phyloP scores from a whole-genome alignment of 2,888 invertebrate species.

The Matsumyia berberina region DNA sequence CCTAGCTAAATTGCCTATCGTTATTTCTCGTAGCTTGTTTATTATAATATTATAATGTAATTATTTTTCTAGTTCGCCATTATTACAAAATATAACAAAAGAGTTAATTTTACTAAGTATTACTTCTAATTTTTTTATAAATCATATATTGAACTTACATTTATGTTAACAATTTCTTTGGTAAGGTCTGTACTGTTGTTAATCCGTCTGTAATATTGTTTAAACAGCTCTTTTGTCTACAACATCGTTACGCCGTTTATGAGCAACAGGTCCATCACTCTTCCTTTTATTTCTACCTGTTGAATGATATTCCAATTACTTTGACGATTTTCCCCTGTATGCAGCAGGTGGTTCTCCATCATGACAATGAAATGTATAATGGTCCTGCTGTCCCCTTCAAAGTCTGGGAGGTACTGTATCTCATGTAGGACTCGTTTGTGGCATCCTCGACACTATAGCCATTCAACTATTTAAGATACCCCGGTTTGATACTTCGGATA shows the following conservation, averaged over 20 bases:
- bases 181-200: background rate
- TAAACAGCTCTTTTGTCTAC: background rate
- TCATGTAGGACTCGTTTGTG: background rate
- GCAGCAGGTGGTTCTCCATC: background rate
- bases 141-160: too few relatives aligned
- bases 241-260: constrained; percentile 3
- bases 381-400: constrained; percentile 6
- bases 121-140: too few relatives aligned
- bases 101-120: too few relatives aligned
- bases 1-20: too few relatives aligned
- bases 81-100: too few relatives aligned
- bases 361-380: constrained; percentile 2
- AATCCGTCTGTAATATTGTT: background rate
- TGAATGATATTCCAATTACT: background rate
- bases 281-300: constrained; percentile 5
- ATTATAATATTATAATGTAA: too few relatives aligned
- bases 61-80: too few relatives aligned
- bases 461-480: constrained; percentile 1
- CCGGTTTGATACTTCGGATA: background rate
- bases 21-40: too few relatives aligned
- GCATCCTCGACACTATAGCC: background rate
- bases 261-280: constrained; percentile 2
- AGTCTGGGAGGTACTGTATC: background rate
- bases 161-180: background rate
- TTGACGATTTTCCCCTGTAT: background rate